These are phyloP conservation scores for Tiaroga cobitis DNA, from an alignment of 2,797 vertebrate genomes.

Conservation along the genomic window DNA sequence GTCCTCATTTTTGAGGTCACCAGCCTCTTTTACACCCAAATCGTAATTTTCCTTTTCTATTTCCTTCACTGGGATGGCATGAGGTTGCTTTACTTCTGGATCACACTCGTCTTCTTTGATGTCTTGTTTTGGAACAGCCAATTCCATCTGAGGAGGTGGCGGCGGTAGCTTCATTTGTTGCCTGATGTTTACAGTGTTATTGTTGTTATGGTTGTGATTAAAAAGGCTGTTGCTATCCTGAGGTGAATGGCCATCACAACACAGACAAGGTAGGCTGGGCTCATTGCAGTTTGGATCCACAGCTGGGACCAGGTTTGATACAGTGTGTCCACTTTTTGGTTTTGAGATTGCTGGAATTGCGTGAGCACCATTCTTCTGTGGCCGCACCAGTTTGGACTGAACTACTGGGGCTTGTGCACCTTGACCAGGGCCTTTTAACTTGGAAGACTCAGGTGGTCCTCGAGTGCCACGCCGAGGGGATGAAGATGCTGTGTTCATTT, in stretches of 20 bases:
- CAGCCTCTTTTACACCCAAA: slow-evolving; percentile 69
- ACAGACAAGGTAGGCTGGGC: slow-evolving; percentile 87
- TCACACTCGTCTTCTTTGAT: slow-evolving; percentile 56
- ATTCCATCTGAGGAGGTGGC: slow-evolving; percentile 66
- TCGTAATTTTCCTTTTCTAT: slow-evolving; percentile 66
- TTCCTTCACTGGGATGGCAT: slow-evolving; percentile 50
- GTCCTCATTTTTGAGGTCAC: slow-evolving; percentile 72
- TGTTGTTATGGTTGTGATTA: slow-evolving; percentile 82
- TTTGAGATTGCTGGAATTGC: slow-evolving; percentile 71
- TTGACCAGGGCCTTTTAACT: slow-evolving; percentile 69
- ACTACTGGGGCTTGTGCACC: slow-evolving; percentile 64
- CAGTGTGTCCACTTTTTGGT: slow-evolving; percentile 68
- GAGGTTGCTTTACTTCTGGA: slow-evolving; percentile 54
- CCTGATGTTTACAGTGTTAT: slow-evolving; percentile 79
- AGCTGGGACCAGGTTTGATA: slow-evolving; percentile 53
- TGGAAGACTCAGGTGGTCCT: slow-evolving; percentile 66
- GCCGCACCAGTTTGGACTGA: slow-evolving; percentile 69
- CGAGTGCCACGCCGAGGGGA: slow-evolving; percentile 67
- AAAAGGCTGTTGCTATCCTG: slow-evolving; percentile 84
- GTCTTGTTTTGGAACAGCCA: slow-evolving; percentile 53
- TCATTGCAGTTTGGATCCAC: slow-evolving; percentile 92
- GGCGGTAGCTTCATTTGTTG: slow-evolving; percentile 76
- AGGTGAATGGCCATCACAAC: slow-evolving; percentile 83
- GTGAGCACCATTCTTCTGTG: slow-evolving; percentile 65
- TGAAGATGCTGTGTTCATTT: slow-evolving; percentile 63